A percentile compares a stretch with the other conserved stretches of the same genome.
Evolutionary conservation across 2,113 vertebrate species (phyloP).

Genomic region (Blennius ocellaris): DNA sequence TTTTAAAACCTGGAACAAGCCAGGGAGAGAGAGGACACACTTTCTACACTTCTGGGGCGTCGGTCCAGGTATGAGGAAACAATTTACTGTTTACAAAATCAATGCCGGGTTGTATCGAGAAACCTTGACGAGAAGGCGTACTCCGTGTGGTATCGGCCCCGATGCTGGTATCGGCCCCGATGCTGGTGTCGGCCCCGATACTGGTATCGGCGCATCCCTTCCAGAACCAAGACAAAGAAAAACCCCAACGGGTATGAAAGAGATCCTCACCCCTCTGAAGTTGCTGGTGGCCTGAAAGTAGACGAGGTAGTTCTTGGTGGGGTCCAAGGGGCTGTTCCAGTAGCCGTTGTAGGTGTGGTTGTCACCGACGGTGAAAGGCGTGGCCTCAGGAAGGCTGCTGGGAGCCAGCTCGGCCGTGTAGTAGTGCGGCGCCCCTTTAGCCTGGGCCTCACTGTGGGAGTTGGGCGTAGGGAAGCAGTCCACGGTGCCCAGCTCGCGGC

Average conservation of each 20-base stretch:
- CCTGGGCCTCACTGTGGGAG: slow-evolving; percentile 85
- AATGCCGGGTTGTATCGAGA: no score
- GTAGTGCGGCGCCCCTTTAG: slow-evolving; percentile 88
- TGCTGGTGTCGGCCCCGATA: neutral
- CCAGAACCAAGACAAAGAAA: no score
- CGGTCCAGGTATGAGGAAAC: no score
- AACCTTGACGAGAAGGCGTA: no score
- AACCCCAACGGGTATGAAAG: no score
- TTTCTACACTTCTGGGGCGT: no score
- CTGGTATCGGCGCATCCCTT: no score
- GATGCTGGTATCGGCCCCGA: no score
- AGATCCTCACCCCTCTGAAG: slow-evolving; percentile 88
- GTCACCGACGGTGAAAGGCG: slow-evolving; percentile 95
- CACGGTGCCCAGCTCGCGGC: slow-evolving; percentile 86
- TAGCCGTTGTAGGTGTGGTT: slow-evolving; percentile 97
- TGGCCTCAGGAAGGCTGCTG: slow-evolving; percentile 91
- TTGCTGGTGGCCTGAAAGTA: slow-evolving; percentile 95
- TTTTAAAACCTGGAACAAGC: no score
- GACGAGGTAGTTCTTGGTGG: slow-evolving; percentile 93
- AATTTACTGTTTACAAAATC: no score
- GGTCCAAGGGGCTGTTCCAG: slow-evolving; percentile 94
- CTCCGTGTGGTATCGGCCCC: neutral
- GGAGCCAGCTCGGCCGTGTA: slow-evolving; percentile 91
- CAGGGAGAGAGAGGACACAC: no score
- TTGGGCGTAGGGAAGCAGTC: slow-evolving; percentile 91